A percentile compares a stretch with the other conserved stretches of the same genome.
phyloP scores from a whole-genome alignment of 2,888 invertebrate species.

The Dinocampus coccinellae region DNA sequence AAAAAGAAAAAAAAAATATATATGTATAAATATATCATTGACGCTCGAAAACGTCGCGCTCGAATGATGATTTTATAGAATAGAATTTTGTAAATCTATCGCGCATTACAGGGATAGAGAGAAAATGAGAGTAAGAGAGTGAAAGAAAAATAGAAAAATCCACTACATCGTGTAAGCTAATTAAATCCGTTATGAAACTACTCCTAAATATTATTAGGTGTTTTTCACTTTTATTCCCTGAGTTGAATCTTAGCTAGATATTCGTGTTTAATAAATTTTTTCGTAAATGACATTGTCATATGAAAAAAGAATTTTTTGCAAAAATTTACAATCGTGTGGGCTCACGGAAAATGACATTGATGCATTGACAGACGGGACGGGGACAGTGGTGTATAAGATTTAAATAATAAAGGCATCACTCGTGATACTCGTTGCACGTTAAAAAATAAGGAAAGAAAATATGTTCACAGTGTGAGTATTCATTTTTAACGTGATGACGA shows the following conservation, averaged over 20 bases:
- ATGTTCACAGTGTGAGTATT: conserved; percentile 32
- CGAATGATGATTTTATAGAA: conserved; percentile 11
- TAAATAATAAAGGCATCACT: neutral
- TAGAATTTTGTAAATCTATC: conserved; percentile 31
- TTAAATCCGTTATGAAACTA: conserved; percentile 34
- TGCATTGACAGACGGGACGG: neutral
- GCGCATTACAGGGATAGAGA: neutral
- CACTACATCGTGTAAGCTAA: conserved; percentile 17
- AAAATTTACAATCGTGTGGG: conserved; percentile 23
- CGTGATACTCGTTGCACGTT: conserved; percentile 31
- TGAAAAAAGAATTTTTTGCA: conserved; percentile 1
- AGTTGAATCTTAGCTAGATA: conserved; percentile 49
- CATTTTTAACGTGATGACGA: conserved; percentile 8
- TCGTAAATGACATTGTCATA: conserved; percentile 13
- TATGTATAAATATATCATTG: too few species aligned
- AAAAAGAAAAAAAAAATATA: too few species aligned
- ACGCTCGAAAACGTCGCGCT: conserved; percentile 10
- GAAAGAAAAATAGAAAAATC: conserved; percentile 9
- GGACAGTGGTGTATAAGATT: conserved; percentile 12
- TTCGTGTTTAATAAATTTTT: conserved; percentile 30
- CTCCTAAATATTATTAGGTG: conserved; percentile 56
- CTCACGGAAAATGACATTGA: conserved; percentile 10
- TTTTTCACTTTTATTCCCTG: conserved; percentile 52
- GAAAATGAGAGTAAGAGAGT: neutral
- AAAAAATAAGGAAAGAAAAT: conserved; percentile 25